Evolutionary conservation across 2,113 vertebrate genomes (phyloP), one percentile per base, ranked within the genome.

Genomic region (Vanacampus margaritifer): DNA sequence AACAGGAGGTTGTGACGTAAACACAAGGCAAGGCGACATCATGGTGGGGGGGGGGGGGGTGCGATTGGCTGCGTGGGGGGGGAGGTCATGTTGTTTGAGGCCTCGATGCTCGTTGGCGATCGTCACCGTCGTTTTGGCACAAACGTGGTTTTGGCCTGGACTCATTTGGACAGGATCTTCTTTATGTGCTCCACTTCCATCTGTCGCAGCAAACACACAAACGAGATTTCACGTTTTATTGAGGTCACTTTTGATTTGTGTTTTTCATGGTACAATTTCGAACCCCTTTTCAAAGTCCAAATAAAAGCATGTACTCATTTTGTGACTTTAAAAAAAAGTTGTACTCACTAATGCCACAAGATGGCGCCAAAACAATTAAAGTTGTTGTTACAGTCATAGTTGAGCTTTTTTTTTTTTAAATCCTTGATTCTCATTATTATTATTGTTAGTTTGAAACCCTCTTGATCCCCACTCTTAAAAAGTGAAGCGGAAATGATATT

Each of bases 141-240:
- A 89, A 93, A 94, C 93, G 90, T 89, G 50, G n/a, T 91, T 93
- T 94, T 92, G 93, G 92, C 92, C 91, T 89, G 90, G 61, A 90
- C 72, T 96, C 92, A 98, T 88, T 99, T 99, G 83, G 93, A 93
- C 91, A 99, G 90, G 89, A 80, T 92, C 92, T 96, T 99, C 94
- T 96, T 99, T 87, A 99, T 97, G 86, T 96, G 94, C 81, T 98
- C 97, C 75, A 98, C 94, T 84, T 99, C 97, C 93, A 98, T 94
- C 96, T 99, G 85, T 16, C 10, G 2, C 54, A 39, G 13, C 36
- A 28, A 10, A 13, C 43, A 39, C 64, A 45, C 39, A 64, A 35
- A 89, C 54, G 87, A 0, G 6, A 16, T 28, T 63, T 13, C 39
- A 39, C 11, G 8, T 1, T 10, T 39, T 36, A 24, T 4, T 21